Evolutionary conservation across 2,888 invertebrate species (phyloP), one percentile per base, ranked within the genome.

Genomic region (Ormyrus rosae): DNA sequence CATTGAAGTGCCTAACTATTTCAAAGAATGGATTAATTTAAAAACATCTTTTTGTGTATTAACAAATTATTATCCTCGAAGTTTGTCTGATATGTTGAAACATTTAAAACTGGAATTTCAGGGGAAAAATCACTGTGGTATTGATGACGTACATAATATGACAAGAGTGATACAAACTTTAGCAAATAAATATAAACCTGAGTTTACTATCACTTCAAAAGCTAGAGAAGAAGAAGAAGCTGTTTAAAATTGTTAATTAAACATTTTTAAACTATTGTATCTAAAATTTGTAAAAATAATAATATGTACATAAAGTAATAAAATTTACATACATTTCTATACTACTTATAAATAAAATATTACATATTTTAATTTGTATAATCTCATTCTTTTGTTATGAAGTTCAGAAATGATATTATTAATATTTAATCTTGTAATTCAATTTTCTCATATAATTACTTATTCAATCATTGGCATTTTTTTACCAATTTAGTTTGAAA

Each of bases 21-120:
- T 92, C 80, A 86, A 88, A 10, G 83, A 88, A 11, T 94, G 94
- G 94, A 92, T 93, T 71, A 93, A 94, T 86, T 88, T 94, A 5
- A 94, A 94, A 88, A 91, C 88, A 80, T 85, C 83, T 10, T 91
- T 88, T 84, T 89, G 83, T 45, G 82, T 87, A 3, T 86, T 86
- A 0, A 90, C 88, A 0, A 85, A 89, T 7, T 80, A 86, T 72
- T 92, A 89, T 86, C 92, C 92, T 0, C 87, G 87, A 53, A 89
- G 89, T 74, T 83, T 92, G 65, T 84, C 79, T 9, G 85, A 87
- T 48, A 92, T 92, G 91, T 83, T 91, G 1, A 73, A 76, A 0
- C 81, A 84, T 63, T 83, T 91, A 3, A 81, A 88, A 3, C 71
- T 92, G 45, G 80, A 85, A 0, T 84, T 89, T 11, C 81, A 89